Evolutionary conservation across 2,113 vertebrate species (phyloP).

Genomic region (Cinclus mexicanus): DNA sequence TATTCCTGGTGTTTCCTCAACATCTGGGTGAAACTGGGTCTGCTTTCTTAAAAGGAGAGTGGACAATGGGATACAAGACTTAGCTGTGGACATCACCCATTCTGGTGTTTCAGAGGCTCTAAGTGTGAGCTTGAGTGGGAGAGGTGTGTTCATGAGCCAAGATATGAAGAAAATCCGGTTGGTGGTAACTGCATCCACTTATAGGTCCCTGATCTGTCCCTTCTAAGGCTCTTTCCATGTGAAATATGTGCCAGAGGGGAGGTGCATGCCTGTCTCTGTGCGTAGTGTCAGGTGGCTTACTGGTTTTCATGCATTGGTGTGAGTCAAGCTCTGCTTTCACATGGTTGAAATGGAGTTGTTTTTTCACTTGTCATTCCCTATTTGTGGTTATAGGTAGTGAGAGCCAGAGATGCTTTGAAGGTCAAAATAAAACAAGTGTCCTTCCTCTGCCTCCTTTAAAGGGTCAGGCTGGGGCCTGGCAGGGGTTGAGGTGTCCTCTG

Average conservation of each 20-base stretch:
- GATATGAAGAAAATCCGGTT: neutral
- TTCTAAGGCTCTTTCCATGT: neutral
- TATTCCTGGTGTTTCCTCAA: neutral
- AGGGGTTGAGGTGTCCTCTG: neutral
- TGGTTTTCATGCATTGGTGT: neutral
- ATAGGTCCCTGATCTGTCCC: neutral
- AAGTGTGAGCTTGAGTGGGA: neutral
- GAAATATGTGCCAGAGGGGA: neutral
- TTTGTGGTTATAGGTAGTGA: neutral
- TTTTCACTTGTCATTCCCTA: neutral
- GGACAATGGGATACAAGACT: neutral
- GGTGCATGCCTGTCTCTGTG: neutral
- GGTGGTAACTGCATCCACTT: neutral
- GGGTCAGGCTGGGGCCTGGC: rapidly evolving
- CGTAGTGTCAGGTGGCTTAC: neutral
- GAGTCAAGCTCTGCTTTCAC: neutral
- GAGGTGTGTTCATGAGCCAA: neutral
- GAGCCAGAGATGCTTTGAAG: neutral
- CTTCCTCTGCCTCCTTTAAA: neutral
- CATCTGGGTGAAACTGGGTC: neutral
- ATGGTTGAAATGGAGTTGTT: neutral
- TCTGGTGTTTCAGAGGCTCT: neutral
- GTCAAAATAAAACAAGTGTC: neutral
- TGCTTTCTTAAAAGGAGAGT: neutral
- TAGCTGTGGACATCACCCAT: neutral